phyloP scores from a whole-genome alignment of 2,797 vertebrate genomes.

The Mormyrops boulengeri region DNA sequence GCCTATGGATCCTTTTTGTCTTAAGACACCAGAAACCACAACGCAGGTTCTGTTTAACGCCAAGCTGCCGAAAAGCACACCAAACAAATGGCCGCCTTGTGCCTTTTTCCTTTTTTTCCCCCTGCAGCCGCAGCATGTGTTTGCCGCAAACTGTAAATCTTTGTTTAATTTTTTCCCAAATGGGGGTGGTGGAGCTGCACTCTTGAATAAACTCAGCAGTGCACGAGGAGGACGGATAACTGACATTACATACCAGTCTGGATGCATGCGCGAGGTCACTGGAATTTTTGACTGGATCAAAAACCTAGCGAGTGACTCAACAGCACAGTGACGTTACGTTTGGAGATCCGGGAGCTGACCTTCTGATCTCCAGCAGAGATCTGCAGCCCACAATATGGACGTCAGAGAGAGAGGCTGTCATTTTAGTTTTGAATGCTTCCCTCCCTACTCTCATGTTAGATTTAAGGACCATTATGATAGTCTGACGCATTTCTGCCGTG shows the following conservation, averaged over 20 bases:
- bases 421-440: background rate
- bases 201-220: constrained; percentile 25
- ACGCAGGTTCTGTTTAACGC: background rate
- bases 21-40: background rate
- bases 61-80: background rate
- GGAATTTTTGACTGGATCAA: constrained; percentile 1
- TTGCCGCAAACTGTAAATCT: constrained; percentile 40
- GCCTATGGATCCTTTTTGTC: background rate
- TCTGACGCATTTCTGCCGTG: background rate
- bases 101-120: background rate
- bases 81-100: constrained; percentile 12
- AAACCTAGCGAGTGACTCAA: background rate
- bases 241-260: constrained; percentile 10
- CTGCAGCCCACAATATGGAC: constrained; percentile 1
- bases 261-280: constrained; percentile 7
- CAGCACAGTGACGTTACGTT: background rate
- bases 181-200: constrained; percentile 30
- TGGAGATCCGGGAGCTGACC: background rate
- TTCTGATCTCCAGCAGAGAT: background rate
- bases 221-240: background rate
- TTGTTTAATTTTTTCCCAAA: constrained; percentile 29
- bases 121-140: constrained; percentile 23
- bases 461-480: background rate
- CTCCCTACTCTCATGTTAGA: background rate
- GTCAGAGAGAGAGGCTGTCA: background rate